Evolutionary conservation across 1,140 invertebrate genomes (phyloP).

Genomic region (Lepidotrigona ventralis): DNA sequence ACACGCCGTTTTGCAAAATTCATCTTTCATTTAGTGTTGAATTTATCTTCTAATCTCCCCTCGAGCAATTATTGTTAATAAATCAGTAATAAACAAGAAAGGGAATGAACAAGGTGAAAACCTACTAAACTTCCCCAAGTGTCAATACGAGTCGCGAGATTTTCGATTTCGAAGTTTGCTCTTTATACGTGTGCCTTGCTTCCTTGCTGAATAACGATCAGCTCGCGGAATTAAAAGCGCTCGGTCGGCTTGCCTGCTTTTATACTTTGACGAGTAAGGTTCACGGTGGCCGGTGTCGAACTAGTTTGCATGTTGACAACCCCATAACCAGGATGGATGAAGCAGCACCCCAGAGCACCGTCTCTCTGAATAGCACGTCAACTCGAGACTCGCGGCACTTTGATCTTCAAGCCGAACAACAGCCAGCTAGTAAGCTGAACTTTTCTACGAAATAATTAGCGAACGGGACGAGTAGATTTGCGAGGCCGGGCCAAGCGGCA

Average conservation of each 20-base stretch:
- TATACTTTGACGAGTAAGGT: slow-evolving; percentile 2
- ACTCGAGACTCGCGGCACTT: background rate
- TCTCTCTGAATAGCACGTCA: background rate
- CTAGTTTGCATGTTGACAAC: slow-evolving; percentile 24
- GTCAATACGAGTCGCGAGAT: background rate
- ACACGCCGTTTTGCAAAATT: no score
- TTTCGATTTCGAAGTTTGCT: background rate
- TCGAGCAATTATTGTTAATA: no score
- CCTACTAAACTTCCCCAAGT: no score
- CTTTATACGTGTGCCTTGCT: background rate
- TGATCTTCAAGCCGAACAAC: background rate
- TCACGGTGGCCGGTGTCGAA: background rate
- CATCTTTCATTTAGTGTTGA: no score
- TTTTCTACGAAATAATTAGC: no score
- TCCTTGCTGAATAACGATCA: background rate
- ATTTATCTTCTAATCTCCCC: no score
- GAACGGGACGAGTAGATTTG: background rate
- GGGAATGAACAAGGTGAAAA: background rate
- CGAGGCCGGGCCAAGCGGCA: no score
- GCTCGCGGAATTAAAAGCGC: background rate
- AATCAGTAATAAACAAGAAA: background rate
- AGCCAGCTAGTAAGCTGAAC: background rate
- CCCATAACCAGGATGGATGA: background rate
- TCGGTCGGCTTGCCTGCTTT: slow-evolving; percentile 10
- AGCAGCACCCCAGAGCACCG: no score